Evolutionary conservation across 2,113 vertebrate species (phyloP).

Genomic region (Pomatorhinus ruficollis): DNA sequence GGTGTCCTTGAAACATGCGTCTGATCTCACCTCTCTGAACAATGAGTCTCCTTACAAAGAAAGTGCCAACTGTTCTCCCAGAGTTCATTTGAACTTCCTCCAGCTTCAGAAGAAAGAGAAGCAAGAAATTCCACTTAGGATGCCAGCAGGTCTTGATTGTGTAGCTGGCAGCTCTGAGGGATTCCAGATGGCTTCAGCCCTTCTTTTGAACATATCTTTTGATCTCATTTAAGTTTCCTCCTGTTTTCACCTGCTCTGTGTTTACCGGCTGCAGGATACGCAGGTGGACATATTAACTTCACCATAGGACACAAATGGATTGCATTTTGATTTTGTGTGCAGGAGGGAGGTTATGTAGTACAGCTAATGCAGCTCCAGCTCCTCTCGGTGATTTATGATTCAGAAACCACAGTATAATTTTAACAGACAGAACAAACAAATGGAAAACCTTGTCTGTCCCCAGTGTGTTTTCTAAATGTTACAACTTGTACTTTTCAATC

Average conservation of each 20-base stretch:
- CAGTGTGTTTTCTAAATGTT: constrained; percentile 22
- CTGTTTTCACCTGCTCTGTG: constrained; percentile 75
- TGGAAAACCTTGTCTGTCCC: background rate
- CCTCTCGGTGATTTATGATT: constrained; percentile 60
- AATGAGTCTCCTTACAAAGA: constrained; percentile 39
- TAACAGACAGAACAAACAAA: constrained; percentile 50
- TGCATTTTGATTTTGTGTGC: constrained; percentile 30
- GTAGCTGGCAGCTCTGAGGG: constrained; percentile 66
- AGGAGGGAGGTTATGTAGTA: constrained; percentile 17
- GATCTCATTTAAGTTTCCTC: constrained; percentile 77
- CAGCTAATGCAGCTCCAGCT: constrained; percentile 48
- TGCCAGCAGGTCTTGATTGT: constrained; percentile 58
- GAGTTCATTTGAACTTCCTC: constrained; percentile 65
- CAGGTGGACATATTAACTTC: constrained; percentile 69
- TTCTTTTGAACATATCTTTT: constrained; percentile 77
- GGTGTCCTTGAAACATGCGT: background rate
- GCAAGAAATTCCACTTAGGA: constrained; percentile 69
- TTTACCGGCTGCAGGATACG: constrained; percentile 63
- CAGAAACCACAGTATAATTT: constrained; percentile 43
- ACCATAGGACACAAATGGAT: constrained; percentile 28
- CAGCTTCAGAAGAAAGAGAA: constrained; percentile 65
- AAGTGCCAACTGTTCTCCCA: constrained; percentile 43
- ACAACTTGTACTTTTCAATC: constrained; percentile 45
- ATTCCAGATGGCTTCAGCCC: constrained; percentile 74
- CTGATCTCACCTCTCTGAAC: constrained; percentile 38